A percentile compares a stretch with the other conserved stretches of the same genome.
Conservation (phyloP, 2,113 vertebrate genomes). For the Megaceryle maxima region DNA sequence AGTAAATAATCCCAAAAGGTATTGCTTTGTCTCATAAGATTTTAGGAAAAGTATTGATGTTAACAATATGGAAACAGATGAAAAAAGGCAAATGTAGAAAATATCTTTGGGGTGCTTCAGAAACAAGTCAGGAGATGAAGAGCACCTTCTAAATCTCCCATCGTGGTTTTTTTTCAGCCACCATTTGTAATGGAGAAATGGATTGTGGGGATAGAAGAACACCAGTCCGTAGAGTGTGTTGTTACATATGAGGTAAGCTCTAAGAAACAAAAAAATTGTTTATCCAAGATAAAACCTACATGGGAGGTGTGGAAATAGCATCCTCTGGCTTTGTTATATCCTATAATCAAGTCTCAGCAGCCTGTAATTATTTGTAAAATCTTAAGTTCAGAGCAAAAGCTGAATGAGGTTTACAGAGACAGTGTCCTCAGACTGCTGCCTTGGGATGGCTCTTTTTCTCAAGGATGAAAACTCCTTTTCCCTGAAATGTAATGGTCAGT, state of each 20-base stretch:
- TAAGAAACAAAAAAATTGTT: conserved; percentile 7
- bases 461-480: conserved; percentile 5
- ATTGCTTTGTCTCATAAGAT: not conserved
- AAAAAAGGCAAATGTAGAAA: not conserved
- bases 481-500: conserved; percentile 7
- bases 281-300: conserved; percentile 9
- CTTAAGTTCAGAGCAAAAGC: conserved; percentile 28
- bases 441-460: not conserved
- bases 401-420: conserved; percentile 30
- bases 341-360: conserved; percentile 16
- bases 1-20: not conserved
- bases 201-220: conserved; percentile 86
- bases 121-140: not conserved
- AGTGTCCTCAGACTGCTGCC: not conserved
- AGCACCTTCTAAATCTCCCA: not conserved
- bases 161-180: conserved; percentile 80
- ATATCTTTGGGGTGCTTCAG: not conserved
- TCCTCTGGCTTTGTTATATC: conserved; percentile 9
- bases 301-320: not conserved
- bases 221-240: conserved; percentile 88
- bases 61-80: not conserved
- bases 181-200: conserved; percentile 99
- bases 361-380: conserved; percentile 47
- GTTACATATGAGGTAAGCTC: conserved; percentile 92
- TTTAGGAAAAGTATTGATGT: not conserved